phyloP scores from a whole-genome alignment of 2,113 vertebrate species.

The Triplophysa tibetana region DNA sequence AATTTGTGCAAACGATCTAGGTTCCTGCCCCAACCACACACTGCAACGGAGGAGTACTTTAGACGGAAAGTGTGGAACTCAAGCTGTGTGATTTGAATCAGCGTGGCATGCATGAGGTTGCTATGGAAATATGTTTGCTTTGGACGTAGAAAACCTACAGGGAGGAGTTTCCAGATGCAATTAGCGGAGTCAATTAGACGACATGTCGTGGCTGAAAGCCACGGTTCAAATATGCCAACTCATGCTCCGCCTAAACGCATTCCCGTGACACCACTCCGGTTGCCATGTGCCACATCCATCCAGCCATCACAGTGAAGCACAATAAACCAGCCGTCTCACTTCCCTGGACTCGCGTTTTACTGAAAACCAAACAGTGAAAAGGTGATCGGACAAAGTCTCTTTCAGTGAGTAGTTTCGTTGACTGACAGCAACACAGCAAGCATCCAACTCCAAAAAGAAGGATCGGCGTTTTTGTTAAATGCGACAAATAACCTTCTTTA shows the following conservation, averaged over 20 bases:
- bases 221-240: too few species aligned
- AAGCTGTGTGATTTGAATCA: too few species aligned
- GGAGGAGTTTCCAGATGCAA: slow-evolving; percentile 45
- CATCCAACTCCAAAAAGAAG: slow-evolving; percentile 28
- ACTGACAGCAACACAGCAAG: slow-evolving; percentile 10
- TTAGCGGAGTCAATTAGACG: not conserved
- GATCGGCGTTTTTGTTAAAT: not conserved
- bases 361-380: slow-evolving; percentile 2
- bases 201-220: not conserved
- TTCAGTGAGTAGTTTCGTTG: not conserved
- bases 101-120: too few species aligned
- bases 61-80: too few species aligned
- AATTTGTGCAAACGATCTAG: slow-evolving; percentile 1
- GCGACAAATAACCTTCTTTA: slow-evolving; percentile 23
- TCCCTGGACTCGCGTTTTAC: not conserved
- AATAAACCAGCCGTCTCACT: not conserved
- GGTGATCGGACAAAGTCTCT: slow-evolving; percentile 14
- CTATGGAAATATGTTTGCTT: slow-evolving; percentile 33
- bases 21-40: not conserved
- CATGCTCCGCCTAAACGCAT: not conserved
- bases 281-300: not conserved
- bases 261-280: not conserved
- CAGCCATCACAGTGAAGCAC: not conserved
- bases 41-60: not conserved
- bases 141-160: slow-evolving; percentile 12